These are phyloP conservation scores for Ypsolopha scabrella DNA, from an alignment of 2,888 invertebrate species.

Conservation along the genomic window DNA sequence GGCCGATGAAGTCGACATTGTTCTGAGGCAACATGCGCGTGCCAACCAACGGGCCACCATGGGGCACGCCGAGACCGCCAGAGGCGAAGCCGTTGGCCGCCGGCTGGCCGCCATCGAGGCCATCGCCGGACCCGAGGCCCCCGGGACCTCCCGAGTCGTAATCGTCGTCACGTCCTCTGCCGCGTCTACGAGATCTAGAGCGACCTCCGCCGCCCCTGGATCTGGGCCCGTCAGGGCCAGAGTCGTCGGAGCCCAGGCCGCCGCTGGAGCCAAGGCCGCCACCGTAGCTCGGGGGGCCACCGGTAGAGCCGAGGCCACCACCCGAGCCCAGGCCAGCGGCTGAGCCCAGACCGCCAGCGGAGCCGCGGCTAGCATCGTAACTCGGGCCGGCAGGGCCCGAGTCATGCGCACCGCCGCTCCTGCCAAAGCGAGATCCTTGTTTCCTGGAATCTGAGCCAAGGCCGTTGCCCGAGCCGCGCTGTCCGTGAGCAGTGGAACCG, in stretches of 20 bases:
- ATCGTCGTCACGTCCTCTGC: constrained; percentile 19
- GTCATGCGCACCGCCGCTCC: constrained; percentile 24
- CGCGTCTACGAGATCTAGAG: constrained; percentile 10
- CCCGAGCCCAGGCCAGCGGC: constrained; percentile 18
- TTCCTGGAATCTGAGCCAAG: constrained; percentile 64
- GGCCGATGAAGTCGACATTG: constrained; percentile 31
- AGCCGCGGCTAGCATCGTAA: constrained; percentile 15
- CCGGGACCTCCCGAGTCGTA: constrained; percentile 16
- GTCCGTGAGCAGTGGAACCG: constrained; percentile 33
- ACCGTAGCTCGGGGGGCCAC: constrained; percentile 5
- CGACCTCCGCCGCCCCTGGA: constrained; percentile 6
- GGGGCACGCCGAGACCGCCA: constrained; percentile 60
- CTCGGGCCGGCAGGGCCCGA: constrained; percentile 25
- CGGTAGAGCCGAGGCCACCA: constrained; percentile 22
- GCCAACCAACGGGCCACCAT: constrained; percentile 35
- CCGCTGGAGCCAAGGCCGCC: constrained; percentile 24
- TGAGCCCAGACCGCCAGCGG: constrained; percentile 14
- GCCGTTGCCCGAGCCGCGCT: constrained; percentile 49
- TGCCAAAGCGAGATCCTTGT: constrained; percentile 36
- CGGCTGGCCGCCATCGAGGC: background rate
- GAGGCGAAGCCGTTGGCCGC: constrained; percentile 30
- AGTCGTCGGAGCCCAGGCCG: constrained; percentile 17
- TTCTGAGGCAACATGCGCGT: constrained; percentile 52
- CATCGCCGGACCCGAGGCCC: constrained; percentile 8
- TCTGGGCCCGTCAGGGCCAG: background rate